Conservation (phyloP, 2,888 invertebrate genomes). For the Drosophila incognita region DNA sequence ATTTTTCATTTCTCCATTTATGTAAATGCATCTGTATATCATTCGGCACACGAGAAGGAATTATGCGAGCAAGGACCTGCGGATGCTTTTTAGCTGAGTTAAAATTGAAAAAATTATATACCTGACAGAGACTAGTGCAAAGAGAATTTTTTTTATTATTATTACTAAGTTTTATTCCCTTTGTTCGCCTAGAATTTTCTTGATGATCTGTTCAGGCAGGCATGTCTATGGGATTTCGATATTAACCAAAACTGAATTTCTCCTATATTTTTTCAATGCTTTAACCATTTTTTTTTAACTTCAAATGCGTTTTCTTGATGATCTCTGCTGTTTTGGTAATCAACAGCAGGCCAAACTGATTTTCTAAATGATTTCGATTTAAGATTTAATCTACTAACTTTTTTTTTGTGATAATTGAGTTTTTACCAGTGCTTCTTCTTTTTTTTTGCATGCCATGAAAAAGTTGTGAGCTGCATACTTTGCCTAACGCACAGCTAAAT, state of each 20-base stretch:
- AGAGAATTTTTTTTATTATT: background rate
- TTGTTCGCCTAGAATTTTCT: too few relatives aligned
- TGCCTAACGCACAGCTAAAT: constrained; percentile 44
- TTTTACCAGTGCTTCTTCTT: constrained; percentile 1
- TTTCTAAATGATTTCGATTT: background rate
- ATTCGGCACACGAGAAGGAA: background rate
- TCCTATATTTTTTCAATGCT: background rate
- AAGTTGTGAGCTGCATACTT: constrained; percentile 45
- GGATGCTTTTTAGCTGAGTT: background rate
- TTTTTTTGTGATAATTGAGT: constrained; percentile 21
- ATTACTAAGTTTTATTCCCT: background rate
- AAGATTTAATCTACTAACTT: background rate
- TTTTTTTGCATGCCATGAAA: constrained; percentile 5
- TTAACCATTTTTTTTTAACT: background rate
- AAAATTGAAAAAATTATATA: background rate
- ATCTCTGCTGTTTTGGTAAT: background rate
- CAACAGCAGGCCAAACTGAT: background rate
- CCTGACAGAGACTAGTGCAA: background rate
- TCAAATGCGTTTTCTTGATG: background rate
- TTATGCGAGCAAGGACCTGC: background rate
- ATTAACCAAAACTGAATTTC: background rate
- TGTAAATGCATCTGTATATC: background rate
- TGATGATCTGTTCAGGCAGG: background rate
- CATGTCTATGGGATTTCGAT: background rate
- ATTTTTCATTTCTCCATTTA: too few relatives aligned